These are phyloP conservation scores for Anarhynchus alexandrinus DNA, from an alignment of 2,113 vertebrate genomes.

Conservation along the genomic window DNA sequence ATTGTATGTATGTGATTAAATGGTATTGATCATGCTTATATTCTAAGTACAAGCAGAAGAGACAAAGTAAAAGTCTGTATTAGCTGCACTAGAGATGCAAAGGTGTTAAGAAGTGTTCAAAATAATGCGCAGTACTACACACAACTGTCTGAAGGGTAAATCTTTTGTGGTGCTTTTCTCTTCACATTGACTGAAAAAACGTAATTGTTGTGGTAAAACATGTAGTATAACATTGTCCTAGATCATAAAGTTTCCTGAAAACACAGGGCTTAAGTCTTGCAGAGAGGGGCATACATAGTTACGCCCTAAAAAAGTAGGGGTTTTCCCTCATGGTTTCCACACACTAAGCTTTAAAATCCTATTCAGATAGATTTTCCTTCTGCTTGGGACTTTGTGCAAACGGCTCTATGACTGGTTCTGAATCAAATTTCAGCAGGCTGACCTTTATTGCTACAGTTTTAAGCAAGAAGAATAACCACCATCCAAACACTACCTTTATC, in stretches of 20 bases:
- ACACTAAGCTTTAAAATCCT: background rate
- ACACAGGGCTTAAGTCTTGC: background rate
- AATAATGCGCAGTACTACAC: background rate
- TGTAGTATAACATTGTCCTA: background rate
- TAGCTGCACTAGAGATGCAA: background rate
- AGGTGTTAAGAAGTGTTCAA: background rate
- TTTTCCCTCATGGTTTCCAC: background rate
- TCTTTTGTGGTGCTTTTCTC: background rate
- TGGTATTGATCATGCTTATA: background rate
- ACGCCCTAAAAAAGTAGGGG: accelerated
- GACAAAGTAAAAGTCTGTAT: background rate
- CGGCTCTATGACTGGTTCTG: background rate
- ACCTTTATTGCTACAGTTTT: background rate
- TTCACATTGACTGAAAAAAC: background rate
- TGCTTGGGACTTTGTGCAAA: background rate
- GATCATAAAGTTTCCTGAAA: background rate
- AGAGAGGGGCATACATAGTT: background rate
- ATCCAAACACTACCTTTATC: background rate
- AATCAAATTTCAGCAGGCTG: background rate
- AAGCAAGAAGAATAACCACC: background rate
- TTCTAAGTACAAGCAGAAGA: background rate
- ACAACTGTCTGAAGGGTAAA: background rate
- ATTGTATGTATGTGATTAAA: background rate
- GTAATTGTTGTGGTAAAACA: background rate
- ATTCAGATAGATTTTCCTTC: background rate